Base-by-base conservation (phyloP, 2,797 vertebrate species). In the Lophotriccus pileatus region DNA sequence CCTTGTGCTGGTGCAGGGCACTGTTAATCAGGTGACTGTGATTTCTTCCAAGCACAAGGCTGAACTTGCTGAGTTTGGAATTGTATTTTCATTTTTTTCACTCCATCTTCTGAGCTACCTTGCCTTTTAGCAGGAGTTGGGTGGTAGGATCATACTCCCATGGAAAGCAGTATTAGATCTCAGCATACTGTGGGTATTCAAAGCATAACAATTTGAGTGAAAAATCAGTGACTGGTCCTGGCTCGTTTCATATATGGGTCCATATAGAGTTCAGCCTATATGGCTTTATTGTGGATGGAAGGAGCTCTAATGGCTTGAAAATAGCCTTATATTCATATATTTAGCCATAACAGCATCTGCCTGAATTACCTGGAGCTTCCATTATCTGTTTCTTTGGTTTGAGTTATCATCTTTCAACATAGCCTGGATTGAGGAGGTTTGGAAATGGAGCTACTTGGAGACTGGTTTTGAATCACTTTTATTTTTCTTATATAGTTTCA, bases 211-310 rank as follows among this genome's bases (percentile, higher is more conserved):
- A 3, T 56, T 75, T 64, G 11, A 43, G 8, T 3, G 1, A 44
- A 62, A 69, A 87, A 23, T 25, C 32, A 17, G 12, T 47, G 16
- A 3, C 34, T 60, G 5, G 5, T 76, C 22, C 36, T 81, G 73
- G 21, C 22, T 4, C 1, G 11, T 60, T 11, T 9, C 41, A 8
- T 56, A 2, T 34, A 19, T 2, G 1, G 6, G 6, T 50, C 19
- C 30, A 10, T 49, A 19, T 3, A 49, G 12, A 60, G 6, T 73
- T 78, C 13, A 7, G 34, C 28, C 32, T 80, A 0, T 14, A 5
- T 55, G 46, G 37, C 30, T 84, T 78, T 50, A 24, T 14, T 64
- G 24, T 58, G 18, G 20, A 28, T 46, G 81, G 39, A 78, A 86
- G 43, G n/a, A 69, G 5, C 27, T 32, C 3, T 23, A 36, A 81